Evolutionary conservation across 2,113 vertebrate species (phyloP), one percentile per base, ranked within the genome.

Genomic region (Cephalopholis sonnerati): DNA sequence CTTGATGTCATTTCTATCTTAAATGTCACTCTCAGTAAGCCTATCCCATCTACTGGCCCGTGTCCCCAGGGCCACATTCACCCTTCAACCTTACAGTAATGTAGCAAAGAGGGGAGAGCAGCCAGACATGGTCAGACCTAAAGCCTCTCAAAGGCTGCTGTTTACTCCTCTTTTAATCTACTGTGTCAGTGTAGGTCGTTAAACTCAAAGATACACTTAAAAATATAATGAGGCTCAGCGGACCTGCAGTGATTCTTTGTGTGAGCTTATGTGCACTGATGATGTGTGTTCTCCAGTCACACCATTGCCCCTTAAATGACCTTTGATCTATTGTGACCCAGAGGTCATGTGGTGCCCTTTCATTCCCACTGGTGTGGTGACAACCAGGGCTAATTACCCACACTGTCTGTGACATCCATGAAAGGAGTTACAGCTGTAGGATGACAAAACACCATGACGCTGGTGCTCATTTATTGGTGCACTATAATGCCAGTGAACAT

Each of bases 21-120:
- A 94, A 93, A 93, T 93, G 93, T 94, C 92, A 92, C 84, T 93
- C 88, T 91, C 82, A 75, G 86, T 89, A 70, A 81, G 74, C 77
- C 87, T 69, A 44, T 92, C 87, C 90, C 88, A 72, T 88, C 86
- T 44, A 44, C 66, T 85, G 72, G 62, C 74, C 80, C 17, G 1
- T 50, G 64, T 88, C 87, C 91, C 90, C 44, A 9, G 89, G 91
- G 87, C 87, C 84, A 71, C 73, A 16, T 91, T 94, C 93, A 91
- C 90, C 93, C 91, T 91, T 93, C 89, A 92, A 89, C 92, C 92
- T 91, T 83, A 87, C 83, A 90, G 84, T 85, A 87, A 90, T 82
- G 80, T 25, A 84, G 82, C 78, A 87, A 82, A 89, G 81, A 82
- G 73, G 71, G 85, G 79, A 91, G 89, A 84, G 74, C 68, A 54